Base-by-base conservation (phyloP, 2,113 vertebrate species). In the Nibea coibor region DNA sequence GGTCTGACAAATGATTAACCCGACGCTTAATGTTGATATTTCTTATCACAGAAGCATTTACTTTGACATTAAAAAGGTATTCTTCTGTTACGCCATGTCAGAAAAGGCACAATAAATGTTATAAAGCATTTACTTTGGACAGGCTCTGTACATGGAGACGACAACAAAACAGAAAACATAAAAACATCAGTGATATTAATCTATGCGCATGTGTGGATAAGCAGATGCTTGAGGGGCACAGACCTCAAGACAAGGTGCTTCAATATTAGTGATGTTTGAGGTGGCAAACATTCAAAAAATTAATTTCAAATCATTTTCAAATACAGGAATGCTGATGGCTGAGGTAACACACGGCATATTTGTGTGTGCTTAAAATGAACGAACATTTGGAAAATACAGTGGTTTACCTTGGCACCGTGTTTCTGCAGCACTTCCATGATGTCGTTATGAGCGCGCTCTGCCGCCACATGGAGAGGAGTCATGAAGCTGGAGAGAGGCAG, bases 341-440 rank as follows among this genome's bases (percentile, higher is more conserved):
- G n/a, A n/a, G n/a, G n/a, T n/a, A n/a, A n/a, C n/a, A n/a, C 35
- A 39, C 35, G 35, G 35, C 35, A 53, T 3, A 53, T 45, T 22
- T 58, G 12, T n/a, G 31, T 31, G 17, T 3, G 26, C 50, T 54
- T 16, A 26, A 39, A 6, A 56, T 9, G 5, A 4, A n/a, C 31
- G 0, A 10, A 16, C 3, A 45, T 28, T 9, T 12, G 12, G 39
- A 56, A 42, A 35, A 59, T 3, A 12, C 43, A 67, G 54, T 45
- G 22, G 11, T 77, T 88, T 90, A 99, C 98, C 97, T 99, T 99
- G 54, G 98, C 97, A 54, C 97, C 98, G 5, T 99, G 98, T 90
- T 99, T 99, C 94, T 99, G 97, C n/a, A 99, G 93, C 58, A 99
- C 98, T 86, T 99, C 98, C 93, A 99, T 94, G 47, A 99, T 97